Evolutionary conservation across 2,888 invertebrate species (phyloP).

Genomic region (Xestoiulus laeticollis): DNA sequence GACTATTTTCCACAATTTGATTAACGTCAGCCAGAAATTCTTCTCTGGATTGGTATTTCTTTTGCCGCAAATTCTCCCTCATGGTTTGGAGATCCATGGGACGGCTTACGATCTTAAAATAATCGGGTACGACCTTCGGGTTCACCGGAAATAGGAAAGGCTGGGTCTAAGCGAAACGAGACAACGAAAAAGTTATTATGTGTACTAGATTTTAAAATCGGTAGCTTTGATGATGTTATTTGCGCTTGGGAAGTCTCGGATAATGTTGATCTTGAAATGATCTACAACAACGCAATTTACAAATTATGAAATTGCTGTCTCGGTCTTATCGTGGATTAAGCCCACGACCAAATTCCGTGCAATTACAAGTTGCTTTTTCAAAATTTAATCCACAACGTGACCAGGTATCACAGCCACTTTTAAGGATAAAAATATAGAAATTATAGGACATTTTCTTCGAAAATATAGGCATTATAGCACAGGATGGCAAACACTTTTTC

Average conservation of each 20-base stretch:
- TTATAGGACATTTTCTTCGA: too few relatives aligned
- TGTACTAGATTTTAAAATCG: too few relatives aligned
- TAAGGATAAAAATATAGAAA: too few relatives aligned
- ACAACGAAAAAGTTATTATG: not conserved
- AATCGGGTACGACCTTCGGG: constrained; percentile 93
- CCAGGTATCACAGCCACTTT: too few relatives aligned
- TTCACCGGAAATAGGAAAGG: constrained; percentile 95
- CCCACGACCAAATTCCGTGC: too few relatives aligned
- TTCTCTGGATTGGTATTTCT: constrained; percentile 93
- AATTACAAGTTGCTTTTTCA: too few relatives aligned
- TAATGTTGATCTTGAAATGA: not conserved
- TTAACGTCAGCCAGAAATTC: constrained; percentile 95
- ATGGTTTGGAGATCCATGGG: constrained; percentile 99
- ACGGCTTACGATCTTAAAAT: constrained; percentile 86
- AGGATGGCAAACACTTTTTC: too few relatives aligned
- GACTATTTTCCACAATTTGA: constrained; percentile 95
- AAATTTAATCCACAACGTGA: too few relatives aligned
- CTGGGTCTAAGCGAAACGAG: constrained; percentile 66
- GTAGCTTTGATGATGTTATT: not conserved
- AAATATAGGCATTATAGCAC: too few relatives aligned
- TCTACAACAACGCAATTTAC: too few relatives aligned
- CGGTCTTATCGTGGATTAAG: too few relatives aligned
- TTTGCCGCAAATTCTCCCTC: constrained; percentile 85
- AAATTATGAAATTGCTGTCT: too few relatives aligned
- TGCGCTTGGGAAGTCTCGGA: not conserved